A percentile compares a stretch with the other conserved stretches of the same genome.
Evolutionary conservation across 2,797 vertebrate species (phyloP).

Genomic region (Pogoniulus pusillus): DNA sequence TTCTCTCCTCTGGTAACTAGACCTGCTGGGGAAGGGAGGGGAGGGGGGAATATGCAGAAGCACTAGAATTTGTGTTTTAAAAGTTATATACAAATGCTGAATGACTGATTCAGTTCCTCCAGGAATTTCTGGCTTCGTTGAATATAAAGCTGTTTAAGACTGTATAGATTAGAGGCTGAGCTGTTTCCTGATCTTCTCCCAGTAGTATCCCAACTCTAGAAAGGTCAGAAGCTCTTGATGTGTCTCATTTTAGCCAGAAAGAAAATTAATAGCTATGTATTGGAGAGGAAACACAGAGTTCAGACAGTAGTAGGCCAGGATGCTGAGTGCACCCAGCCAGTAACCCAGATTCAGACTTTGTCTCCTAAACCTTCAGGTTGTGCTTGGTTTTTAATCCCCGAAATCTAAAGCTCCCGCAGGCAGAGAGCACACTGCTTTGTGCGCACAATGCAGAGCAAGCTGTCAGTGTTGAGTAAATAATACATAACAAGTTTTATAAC

Average conservation of each 20-base stretch:
- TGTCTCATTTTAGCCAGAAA: not conserved
- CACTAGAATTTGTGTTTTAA: not conserved
- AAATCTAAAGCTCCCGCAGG: not conserved
- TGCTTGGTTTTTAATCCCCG: not conserved
- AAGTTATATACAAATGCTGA: not conserved
- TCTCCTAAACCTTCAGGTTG: not conserved
- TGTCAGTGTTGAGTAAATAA: conserved; percentile 47
- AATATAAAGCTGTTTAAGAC: not conserved
- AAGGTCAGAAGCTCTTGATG: not conserved
- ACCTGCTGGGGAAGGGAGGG: not conserved
- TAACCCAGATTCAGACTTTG: not conserved
- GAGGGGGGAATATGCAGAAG: not conserved
- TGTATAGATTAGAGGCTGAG: not conserved
- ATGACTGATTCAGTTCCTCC: not conserved
- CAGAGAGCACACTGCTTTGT: not conserved
- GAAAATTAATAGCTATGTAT: not conserved
- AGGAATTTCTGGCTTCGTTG: not conserved
- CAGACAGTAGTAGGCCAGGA: not conserved
- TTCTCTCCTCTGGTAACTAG: not conserved
- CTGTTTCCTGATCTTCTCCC: not conserved
- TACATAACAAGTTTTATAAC: conserved; percentile 44
- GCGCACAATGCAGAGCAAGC: not conserved
- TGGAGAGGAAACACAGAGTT: not conserved
- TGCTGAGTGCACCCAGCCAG: not conserved
- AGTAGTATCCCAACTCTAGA: not conserved